Base-by-base conservation (phyloP, 2,113 vertebrate species). In the Vulpes ferrilata region DNA sequence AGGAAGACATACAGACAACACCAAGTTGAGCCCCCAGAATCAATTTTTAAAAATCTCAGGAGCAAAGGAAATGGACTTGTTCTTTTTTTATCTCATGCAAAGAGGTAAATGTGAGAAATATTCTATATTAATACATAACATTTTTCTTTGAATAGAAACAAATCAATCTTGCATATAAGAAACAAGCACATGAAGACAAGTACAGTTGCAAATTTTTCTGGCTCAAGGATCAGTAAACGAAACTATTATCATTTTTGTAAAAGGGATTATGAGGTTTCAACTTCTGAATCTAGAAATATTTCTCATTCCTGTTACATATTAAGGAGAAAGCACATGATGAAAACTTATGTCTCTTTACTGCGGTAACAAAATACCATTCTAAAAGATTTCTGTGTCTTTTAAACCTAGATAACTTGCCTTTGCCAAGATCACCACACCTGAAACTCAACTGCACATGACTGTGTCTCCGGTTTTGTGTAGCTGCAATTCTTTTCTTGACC, bases 231-330 rank as follows among this genome's bases (percentile, higher is more conserved):
- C 35, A 59, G 20, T 69, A 90, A 93, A 71, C 19, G 74, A 84
- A 93, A 71, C 19, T 86, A 11, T 91, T 88, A 9, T 79, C 73
- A 43, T 62, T 48, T 64, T 30, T 53, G 7, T 38, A 80, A 95
- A 78, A 2, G 12, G 2, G 7, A 94, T 88, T 74, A 67, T 93
- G 80, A 95, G 27, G n/a, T 86, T 94, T 86, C 16, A 6, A 38
- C 76, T 86, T 87, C 43, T 84, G 32, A 74, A 83, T 5, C 4
- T 84, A 83, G 57, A 94, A 96, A 82, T 96, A 80, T 10, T 87
- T 93, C 64, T 92, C 48, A 93, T 69, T 96, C 71, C 19, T 95
- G 59, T 32, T 60, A 86, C 16, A 57, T 85, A 74, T 79, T 90
- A 74, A 96, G 69, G 19, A 86, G n/a, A 96, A 86, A 30, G 19